These are phyloP conservation scores for Leptodirus hochenwartii DNA, from an alignment of 2,888 invertebrate genomes.

Conservation along the genomic window DNA sequence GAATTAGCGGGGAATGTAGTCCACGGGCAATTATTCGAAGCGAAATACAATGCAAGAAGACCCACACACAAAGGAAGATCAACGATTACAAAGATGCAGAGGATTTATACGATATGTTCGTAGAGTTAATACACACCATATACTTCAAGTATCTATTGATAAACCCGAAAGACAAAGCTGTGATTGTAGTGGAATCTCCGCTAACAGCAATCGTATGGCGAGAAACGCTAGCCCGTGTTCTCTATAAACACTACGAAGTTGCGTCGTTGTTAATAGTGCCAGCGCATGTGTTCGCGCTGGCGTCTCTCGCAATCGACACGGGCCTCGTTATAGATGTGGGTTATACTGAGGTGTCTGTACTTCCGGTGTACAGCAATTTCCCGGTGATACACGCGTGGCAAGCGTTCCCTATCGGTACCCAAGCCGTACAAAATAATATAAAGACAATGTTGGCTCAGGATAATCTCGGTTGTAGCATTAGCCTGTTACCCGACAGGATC, in stretches of 20 bases:
- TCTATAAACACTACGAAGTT: constrained; percentile 89
- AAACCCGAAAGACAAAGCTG: constrained; percentile 83
- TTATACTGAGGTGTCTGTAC: constrained; percentile 59
- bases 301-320: constrained; percentile 65
- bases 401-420: constrained; percentile 59
- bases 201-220: constrained; percentile 65
- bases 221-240: constrained; percentile 62
- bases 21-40: constrained; percentile 78
- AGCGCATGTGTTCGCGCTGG: constrained; percentile 63
- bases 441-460: constrained; percentile 27
- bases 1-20: constrained; percentile 76
- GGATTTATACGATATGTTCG: constrained; percentile 68
- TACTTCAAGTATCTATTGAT: constrained; percentile 75
- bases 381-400: constrained; percentile 74
- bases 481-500: constrained; percentile 32
- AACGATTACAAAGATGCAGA: constrained; percentile 42
- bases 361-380: constrained; percentile 75
- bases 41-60: constrained; percentile 47
- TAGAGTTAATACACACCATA: constrained; percentile 71
- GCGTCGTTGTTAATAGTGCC: constrained; percentile 44
- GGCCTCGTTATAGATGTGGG: constrained; percentile 81
- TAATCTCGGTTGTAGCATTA: constrained; percentile 29
- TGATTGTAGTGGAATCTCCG: constrained; percentile 82
- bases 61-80: constrained; percentile 39
- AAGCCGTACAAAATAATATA: constrained; percentile 39